Base-by-base conservation (phyloP, 2,113 vertebrate species). In the Microcebus lehilahytsara region DNA sequence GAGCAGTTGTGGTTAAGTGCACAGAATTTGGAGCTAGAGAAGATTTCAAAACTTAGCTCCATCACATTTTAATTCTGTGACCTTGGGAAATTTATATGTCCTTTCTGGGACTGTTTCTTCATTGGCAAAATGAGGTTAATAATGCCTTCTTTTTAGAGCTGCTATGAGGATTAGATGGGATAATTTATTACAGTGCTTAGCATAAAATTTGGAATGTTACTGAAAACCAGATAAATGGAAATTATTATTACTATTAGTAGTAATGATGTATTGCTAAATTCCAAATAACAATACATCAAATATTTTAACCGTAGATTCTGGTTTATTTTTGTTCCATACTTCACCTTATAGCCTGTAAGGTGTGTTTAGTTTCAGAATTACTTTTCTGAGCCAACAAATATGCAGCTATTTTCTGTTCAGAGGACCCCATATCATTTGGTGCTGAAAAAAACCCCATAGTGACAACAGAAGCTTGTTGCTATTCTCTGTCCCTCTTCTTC, bases 191-290 rank as follows among this genome's bases (percentile, higher is more conserved):
- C 87, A 89, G 60, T 14, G 91, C 20, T 92, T 95, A 81, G 53
- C 37, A 74, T 25, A 84, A 93, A 92, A 9, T 87, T 95, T 88
- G 7, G 42, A 53, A 78, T 87, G 34, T 88, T 90, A 90, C 66
- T 91, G 37, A 4, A 64, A 92, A 93, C n/a, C n/a, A 75, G 92
- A 84, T 77, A 93, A n/a, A 49, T n/a, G 95, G 71, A 91, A 85
- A 80, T 69, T 78, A 42, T 89, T 75, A 42, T 62, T 71, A 87
- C 37, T 87, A 64, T 51, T 78, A 81, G 58, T 84, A 49, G 5
- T 58, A 20, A 92, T 72, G 20, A 84, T 75, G 4, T 87, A 71
- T 74, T 95, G 12, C 22, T 93, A 72, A 91, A 62, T 95, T 94
- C 49, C 17, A 95, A 60, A 58, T 89, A 87, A 75, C 0, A 58